phyloP scores from a whole-genome alignment of 2,888 invertebrate species.

The Pocota personata region DNA sequence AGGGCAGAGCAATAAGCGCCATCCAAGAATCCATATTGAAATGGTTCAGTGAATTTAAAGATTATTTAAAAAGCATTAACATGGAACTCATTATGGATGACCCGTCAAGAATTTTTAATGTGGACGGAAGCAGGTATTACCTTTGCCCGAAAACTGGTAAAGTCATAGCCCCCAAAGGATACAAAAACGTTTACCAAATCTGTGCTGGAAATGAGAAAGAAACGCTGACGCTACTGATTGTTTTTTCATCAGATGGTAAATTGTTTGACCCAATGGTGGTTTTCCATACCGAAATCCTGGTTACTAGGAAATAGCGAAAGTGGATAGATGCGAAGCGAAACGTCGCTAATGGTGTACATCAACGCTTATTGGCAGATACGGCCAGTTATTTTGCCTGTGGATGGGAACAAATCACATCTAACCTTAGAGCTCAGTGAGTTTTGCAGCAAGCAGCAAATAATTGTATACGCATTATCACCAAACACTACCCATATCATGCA shows the following conservation, averaged over 20 bases:
- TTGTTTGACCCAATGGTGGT: conserved; percentile 49
- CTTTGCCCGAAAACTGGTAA: too few species aligned
- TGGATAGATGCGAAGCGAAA: conserved; percentile 27
- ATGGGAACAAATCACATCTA: conserved; percentile 46
- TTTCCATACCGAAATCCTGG: conserved; percentile 43
- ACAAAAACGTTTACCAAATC: too few species aligned
- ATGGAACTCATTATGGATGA: too few species aligned
- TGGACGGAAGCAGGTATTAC: too few species aligned
- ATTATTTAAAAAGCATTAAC: too few species aligned
- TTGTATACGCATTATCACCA: conserved; percentile 36
- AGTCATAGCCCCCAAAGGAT: too few species aligned
- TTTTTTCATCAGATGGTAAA: conserved; percentile 47
- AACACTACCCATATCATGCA: conserved; percentile 52
- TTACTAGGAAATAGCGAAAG: conserved; percentile 20
- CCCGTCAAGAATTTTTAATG: too few species aligned
- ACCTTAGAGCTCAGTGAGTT: conserved; percentile 42
- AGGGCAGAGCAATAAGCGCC: too few species aligned
- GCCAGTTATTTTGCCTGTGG: conserved; percentile 45
- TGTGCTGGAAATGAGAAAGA: conserved; percentile 52
- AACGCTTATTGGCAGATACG: conserved; percentile 7
- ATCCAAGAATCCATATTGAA: too few species aligned
- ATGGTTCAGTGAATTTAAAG: too few species aligned
- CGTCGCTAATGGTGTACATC: conserved; percentile 31
- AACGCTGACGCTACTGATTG: conserved; percentile 5
- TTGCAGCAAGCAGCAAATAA: conserved; percentile 17